A percentile compares a stretch with the other conserved stretches of the same genome.
These are phyloP conservation scores for Megaceryle torquata DNA, from an alignment of 2,113 vertebrate species.

Conservation along the genomic window DNA sequence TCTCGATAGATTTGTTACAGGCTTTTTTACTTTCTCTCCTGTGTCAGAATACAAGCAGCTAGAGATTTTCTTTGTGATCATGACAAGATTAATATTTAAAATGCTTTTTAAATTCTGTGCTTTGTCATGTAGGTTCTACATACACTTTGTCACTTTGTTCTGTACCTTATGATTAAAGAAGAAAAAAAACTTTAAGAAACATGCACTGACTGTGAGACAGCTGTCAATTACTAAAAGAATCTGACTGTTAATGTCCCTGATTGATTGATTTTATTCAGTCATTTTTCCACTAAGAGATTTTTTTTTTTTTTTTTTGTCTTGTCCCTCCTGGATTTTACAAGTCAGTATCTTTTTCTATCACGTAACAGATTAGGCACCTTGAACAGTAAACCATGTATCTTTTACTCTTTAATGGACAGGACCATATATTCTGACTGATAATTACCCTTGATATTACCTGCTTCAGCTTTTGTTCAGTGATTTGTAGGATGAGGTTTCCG, in stretches of 20 bases:
- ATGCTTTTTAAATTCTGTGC: background rate
- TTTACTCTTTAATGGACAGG: background rate
- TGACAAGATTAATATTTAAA: background rate
- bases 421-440: background rate
- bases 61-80: background rate
- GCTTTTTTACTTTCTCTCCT: background rate
- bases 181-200: background rate
- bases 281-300: background rate
- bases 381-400: background rate
- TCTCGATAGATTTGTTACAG: background rate
- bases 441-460: background rate
- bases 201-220: background rate
- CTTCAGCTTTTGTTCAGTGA: background rate
- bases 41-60: background rate
- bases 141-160: background rate
- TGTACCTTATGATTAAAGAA: background rate
- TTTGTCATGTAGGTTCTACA: background rate
- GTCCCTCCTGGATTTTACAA: background rate
- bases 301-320: fast-evolving
- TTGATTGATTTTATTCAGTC: background rate
- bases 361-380: background rate
- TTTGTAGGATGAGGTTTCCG: background rate
- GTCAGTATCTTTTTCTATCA: background rate
- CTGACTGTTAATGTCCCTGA: background rate
- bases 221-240: background rate